Evolutionary conservation across 1,140 invertebrate species (phyloP).

Genomic region (Drosophila mojavensis): DNA sequence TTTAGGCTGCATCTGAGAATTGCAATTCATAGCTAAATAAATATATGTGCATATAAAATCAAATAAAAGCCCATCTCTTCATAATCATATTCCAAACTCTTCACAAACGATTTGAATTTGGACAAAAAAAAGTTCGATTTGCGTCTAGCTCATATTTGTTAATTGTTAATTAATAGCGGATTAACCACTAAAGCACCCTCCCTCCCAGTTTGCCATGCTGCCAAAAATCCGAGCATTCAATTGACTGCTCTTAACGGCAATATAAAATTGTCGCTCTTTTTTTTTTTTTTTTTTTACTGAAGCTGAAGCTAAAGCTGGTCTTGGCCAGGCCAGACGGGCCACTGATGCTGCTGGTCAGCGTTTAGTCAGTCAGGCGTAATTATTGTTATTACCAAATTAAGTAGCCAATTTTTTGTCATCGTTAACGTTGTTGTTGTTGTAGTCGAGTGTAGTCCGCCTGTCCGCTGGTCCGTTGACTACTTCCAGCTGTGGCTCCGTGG

Average conservation of each 20-base stretch:
- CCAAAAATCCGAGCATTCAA: slow-evolving; percentile 53
- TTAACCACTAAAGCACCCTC: background rate
- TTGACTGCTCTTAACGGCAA: slow-evolving; percentile 50
- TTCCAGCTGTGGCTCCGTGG: slow-evolving; percentile 5
- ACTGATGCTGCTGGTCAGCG: slow-evolving; percentile 65
- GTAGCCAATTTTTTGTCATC: slow-evolving; percentile 75
- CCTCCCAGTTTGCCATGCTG: slow-evolving; percentile 2
- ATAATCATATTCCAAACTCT: too few relatives aligned
- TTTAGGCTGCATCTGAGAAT: too few relatives aligned
- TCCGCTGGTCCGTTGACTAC: slow-evolving; percentile 2
- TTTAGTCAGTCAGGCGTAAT: slow-evolving; percentile 80
- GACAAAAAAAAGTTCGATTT: background rate
- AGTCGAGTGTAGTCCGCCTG: slow-evolving; percentile 45
- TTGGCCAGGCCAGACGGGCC: slow-evolving; percentile 7
- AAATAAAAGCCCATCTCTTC: too few relatives aligned
- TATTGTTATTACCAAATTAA: slow-evolving; percentile 83
- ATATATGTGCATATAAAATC: too few relatives aligned
- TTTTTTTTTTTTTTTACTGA: too few relatives aligned
- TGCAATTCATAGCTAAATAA: too few relatives aligned
- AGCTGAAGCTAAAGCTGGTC: slow-evolving; percentile 8
- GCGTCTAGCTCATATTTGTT: slow-evolving; percentile 1
- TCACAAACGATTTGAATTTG: too few relatives aligned
- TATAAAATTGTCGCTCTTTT: slow-evolving; percentile 56
- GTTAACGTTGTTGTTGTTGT: background rate
- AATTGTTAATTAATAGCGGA: slow-evolving; percentile 27